Evolutionary conservation across 1,140 invertebrate species (phyloP).

Genomic region (Trichonephila clavata): DNA sequence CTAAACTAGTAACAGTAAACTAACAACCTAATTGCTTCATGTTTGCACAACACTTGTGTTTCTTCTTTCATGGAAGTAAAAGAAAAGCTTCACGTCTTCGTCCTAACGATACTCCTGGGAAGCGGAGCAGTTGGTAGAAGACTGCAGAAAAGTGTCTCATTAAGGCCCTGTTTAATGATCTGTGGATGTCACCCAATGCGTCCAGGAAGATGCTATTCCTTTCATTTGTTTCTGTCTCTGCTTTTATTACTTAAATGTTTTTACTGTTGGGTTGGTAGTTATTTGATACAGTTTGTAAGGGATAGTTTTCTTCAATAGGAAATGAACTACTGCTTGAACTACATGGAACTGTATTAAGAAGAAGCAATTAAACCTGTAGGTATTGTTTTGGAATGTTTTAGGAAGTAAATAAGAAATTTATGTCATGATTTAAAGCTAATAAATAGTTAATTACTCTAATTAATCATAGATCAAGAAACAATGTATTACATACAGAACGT

Average conservation of each 20-base stretch:
- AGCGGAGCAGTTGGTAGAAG: neutral
- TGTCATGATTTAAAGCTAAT: too few relatives aligned
- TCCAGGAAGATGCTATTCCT: neutral
- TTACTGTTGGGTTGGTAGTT: neutral
- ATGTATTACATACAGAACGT: too few relatives aligned
- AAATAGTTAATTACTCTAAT: too few relatives aligned
- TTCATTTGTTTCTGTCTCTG: neutral
- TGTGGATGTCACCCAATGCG: slow-evolving; percentile 50
- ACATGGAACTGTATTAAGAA: neutral
- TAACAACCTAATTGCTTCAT: slow-evolving; percentile 27
- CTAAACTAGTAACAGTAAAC: slow-evolving; percentile 1
- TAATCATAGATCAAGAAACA: too few relatives aligned
- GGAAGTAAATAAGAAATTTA: neutral
- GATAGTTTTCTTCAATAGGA: neutral
- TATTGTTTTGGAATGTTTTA: neutral
- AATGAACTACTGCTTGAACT: neutral
- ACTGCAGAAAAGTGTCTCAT: slow-evolving; percentile 60
- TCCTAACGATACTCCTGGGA: slow-evolving; percentile 60
- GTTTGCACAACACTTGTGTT: slow-evolving; percentile 41
- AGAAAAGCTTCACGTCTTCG: slow-evolving; percentile 50
- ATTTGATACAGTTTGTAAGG: neutral
- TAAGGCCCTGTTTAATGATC: slow-evolving; percentile 58
- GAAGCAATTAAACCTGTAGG: neutral
- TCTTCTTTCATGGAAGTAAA: neutral
- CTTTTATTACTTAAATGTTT: neutral